Evolutionary conservation across 2,888 invertebrate species (phyloP).

Genomic region (Clanis bilineata): DNA sequence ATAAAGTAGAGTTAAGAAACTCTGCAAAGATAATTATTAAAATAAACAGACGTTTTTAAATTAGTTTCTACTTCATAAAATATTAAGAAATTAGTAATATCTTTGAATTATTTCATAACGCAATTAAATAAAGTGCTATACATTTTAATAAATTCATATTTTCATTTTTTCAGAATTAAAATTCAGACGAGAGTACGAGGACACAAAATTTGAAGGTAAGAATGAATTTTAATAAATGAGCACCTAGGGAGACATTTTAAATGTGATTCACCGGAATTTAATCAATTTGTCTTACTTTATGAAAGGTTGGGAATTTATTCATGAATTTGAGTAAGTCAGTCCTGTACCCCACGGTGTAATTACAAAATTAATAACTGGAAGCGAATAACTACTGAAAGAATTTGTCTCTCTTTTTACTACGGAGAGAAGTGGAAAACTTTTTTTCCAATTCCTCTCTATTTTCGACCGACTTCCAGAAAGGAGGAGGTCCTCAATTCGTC

Average conservation of each 20-base stretch:
- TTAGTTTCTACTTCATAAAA: not conserved
- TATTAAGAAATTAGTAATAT: not conserved
- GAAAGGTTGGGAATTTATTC: not conserved
- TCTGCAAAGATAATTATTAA: too few species aligned
- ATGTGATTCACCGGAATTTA: not conserved
- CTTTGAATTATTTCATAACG: not conserved
- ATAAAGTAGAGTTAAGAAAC: too few species aligned
- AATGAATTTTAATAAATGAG: slow-evolving; percentile 9
- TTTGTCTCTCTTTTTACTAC: too few species aligned
- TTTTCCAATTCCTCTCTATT: too few species aligned
- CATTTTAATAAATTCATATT: not conserved
- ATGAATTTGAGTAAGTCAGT: not conserved
- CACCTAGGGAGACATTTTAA: slow-evolving; percentile 1
- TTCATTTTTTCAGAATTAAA: not conserved
- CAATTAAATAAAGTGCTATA: not conserved
- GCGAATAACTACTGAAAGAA: too few species aligned
- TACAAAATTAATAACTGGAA: not conserved
- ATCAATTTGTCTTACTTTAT: slow-evolving; percentile 4
- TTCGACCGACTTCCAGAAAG: too few species aligned
- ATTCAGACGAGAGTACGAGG: slow-evolving; percentile 3
- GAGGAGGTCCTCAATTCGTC: too few species aligned
- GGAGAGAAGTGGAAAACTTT: too few species aligned
- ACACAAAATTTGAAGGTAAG: slow-evolving; percentile 12
- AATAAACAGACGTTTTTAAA: too few species aligned
- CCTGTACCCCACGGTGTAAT: not conserved